A percentile compares a stretch with the other conserved stretches of the same genome.
Evolutionary conservation across 2,113 vertebrate genomes (phyloP).

Genomic region (Corythornis madagascariensis): DNA sequence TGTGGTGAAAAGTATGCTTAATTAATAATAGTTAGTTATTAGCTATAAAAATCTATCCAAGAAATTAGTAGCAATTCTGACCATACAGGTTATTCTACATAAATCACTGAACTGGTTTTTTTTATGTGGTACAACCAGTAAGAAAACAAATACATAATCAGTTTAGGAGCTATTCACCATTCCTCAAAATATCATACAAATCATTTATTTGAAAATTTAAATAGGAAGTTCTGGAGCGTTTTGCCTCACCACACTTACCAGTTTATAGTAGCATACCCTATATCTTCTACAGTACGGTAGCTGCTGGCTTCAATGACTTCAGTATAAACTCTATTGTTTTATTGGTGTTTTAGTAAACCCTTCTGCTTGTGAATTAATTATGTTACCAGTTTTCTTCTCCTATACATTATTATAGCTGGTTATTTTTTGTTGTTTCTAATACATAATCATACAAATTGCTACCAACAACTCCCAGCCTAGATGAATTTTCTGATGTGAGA

Average conservation of each 20-base stretch:
- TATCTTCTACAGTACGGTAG: not conserved
- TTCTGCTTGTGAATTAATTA: not conserved
- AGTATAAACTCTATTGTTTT: not conserved
- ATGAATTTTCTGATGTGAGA: slow-evolving; percentile 9
- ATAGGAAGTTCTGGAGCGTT: not conserved
- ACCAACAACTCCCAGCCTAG: not conserved
- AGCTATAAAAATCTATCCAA: not conserved
- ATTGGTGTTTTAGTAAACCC: not conserved
- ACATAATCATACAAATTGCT: slow-evolving; percentile 55
- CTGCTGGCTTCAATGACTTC: not conserved
- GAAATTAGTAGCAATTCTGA: not conserved
- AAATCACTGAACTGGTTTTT: not conserved
- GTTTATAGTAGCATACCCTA: not conserved
- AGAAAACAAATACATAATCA: not conserved
- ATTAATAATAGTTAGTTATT: not conserved
- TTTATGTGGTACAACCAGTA: not conserved
- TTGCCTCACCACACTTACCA: not conserved
- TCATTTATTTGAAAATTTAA: not conserved
- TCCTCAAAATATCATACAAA: not conserved
- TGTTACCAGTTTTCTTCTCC: not conserved
- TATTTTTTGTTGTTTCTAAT: not conserved
- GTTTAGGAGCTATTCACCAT: not conserved
- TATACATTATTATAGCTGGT: not conserved
- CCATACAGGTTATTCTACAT: not conserved
- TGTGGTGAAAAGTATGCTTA: not conserved